Evolutionary conservation across 2,888 invertebrate genomes (phyloP).

Genomic region (Nipponacmea schrenckii): DNA sequence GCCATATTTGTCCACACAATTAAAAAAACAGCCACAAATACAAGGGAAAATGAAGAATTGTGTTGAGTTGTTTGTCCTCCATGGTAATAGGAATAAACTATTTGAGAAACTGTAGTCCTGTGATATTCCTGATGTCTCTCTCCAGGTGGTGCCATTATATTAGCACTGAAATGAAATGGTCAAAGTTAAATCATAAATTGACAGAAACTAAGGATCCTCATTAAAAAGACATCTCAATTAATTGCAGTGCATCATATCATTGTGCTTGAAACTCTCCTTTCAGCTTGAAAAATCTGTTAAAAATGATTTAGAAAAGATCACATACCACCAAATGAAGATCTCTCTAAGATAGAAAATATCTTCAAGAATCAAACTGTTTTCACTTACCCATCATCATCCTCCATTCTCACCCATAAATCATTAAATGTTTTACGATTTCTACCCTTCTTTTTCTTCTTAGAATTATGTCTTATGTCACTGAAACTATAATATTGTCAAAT

Average conservation of each 20-base stretch:
- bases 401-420: conserved; percentile 60
- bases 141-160: background rate
- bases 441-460: conserved; percentile 38
- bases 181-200: too few species aligned
- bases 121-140: background rate
- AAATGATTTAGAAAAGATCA: too few species aligned
- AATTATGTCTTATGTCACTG: conserved; percentile 25
- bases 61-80: background rate
- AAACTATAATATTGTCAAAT: too few species aligned
- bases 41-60: background rate
- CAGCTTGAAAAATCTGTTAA: too few species aligned
- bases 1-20: background rate
- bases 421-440: conserved; percentile 52
- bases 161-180: background rate
- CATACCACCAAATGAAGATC: too few species aligned
- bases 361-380: too few species aligned
- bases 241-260: too few species aligned
- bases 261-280: too few species aligned
- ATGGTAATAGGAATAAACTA: background rate
- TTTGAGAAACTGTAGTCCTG: background rate
- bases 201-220: too few species aligned
- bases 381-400: conserved; percentile 41
- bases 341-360: too few species aligned
- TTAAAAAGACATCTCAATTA: too few species aligned
- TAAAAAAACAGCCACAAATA: background rate